Evolutionary conservation across 2,888 invertebrate species (phyloP).

Genomic region (Noctua janthe): DNA sequence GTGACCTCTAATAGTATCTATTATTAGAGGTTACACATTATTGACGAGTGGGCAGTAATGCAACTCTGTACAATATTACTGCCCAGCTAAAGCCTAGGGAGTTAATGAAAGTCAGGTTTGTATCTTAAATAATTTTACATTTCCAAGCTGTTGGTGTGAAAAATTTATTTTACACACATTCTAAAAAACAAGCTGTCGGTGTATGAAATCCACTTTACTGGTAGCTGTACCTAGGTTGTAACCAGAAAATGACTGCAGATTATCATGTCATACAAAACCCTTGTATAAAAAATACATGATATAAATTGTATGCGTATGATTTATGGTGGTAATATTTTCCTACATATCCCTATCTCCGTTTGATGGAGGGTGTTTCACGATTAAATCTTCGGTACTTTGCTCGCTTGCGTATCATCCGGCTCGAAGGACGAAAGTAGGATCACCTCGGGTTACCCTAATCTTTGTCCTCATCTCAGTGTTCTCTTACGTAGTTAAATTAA

Average conservation of each 20-base stretch:
- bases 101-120: neutral
- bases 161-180: neutral
- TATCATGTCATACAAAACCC: slow-evolving; percentile 14
- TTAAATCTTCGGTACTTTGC: slow-evolving; percentile 57
- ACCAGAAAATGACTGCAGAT: slow-evolving; percentile 24
- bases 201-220: neutral
- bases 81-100: no score
- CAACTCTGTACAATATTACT: no score
- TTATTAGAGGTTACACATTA: no score
- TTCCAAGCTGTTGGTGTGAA: neutral
- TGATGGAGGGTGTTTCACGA: slow-evolving; percentile 54
- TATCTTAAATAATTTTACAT: neutral
- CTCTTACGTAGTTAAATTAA: slow-evolving; percentile 43
- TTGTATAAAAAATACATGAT: slow-evolving; percentile 15
- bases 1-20: no score
- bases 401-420: slow-evolving; percentile 29
- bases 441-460: slow-evolving; percentile 36
- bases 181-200: neutral
- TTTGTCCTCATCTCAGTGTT: slow-evolving; percentile 38
- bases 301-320: slow-evolving; percentile 49
- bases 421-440: slow-evolving; percentile 25
- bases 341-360: slow-evolving; percentile 34
- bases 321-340: slow-evolving; percentile 53
- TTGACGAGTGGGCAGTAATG: no score
- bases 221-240: neutral